Percentiles rank a stretch among this genome's conserved stretches.
Evolutionary conservation across 2,888 invertebrate species (phyloP).

Genomic region (Petrophora chlorosata): DNA sequence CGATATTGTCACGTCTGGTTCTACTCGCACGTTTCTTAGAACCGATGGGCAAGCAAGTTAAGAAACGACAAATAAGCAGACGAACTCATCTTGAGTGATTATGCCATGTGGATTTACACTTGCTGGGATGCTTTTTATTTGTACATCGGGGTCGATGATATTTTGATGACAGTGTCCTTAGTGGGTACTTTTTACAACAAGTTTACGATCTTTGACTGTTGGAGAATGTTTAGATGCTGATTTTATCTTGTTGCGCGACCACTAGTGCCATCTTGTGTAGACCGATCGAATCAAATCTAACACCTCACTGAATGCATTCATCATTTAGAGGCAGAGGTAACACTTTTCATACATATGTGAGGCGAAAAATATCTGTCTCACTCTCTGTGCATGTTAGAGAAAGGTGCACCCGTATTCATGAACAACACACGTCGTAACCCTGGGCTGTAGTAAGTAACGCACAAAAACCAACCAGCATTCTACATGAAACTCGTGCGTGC

Average conservation of each 20-base stretch:
- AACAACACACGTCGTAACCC: no score
- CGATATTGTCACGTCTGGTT: constrained; percentile 20
- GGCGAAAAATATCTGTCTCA: no score
- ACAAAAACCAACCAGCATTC: no score
- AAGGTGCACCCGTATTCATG: no score
- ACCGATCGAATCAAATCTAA: no score
- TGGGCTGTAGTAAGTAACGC: no score
- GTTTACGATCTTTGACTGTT: constrained; percentile 1
- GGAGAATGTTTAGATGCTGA: not conserved
- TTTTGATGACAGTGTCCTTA: constrained; percentile 13
- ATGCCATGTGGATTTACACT: constrained; percentile 15
- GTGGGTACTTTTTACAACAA: constrained; percentile 3
- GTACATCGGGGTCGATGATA: constrained; percentile 10
- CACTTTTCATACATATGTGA: no score
- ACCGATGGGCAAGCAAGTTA: constrained; percentile 1
- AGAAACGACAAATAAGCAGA: constrained; percentile 19
- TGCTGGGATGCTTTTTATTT: constrained; percentile 7
- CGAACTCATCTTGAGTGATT: constrained; percentile 25
- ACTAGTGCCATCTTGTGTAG: no score
- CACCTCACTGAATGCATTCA: no score
- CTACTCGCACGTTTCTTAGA: constrained; percentile 5
- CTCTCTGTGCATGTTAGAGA: no score
- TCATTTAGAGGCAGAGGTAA: no score
- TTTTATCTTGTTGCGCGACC: not conserved
- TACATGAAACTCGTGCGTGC: no score